A percentile compares a stretch with the other conserved stretches of the same genome.
phyloP scores from a whole-genome alignment of 1,140 invertebrate species.

The Zaprionus ornatus region DNA sequence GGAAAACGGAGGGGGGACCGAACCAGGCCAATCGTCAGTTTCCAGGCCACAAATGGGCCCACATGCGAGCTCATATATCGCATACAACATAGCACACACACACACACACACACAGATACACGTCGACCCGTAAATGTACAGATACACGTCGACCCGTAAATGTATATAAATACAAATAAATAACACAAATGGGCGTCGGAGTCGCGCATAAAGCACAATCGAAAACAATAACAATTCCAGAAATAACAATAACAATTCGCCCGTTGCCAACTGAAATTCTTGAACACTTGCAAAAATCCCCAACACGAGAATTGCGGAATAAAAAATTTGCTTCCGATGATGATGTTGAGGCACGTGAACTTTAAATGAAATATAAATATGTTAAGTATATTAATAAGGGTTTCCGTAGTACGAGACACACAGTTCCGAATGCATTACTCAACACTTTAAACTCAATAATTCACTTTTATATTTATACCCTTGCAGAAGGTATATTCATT shows the following conservation, averaged over 20 bases:
- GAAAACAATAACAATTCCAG: conserved; percentile 56
- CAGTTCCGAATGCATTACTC: background rate
- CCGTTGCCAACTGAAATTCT: conserved; percentile 31
- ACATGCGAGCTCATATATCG: conserved; percentile 21
- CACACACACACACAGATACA: no score
- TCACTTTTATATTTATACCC: no score
- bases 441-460: background rate
- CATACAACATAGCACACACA: conserved; percentile 6
- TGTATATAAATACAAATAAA: conserved; percentile 65
- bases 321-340: conserved; percentile 56
- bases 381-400: background rate
- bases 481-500: no score
- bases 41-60: conserved; percentile 8
- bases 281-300: conserved; percentile 36
- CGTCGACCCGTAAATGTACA: conserved; percentile 44
- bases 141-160: conserved; percentile 35
- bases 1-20: background rate
- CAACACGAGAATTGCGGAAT: conserved; percentile 19
- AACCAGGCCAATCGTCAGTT: conserved; percentile 23
- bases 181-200: conserved; percentile 47
- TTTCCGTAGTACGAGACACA: background rate
- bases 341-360: conserved; percentile 48
- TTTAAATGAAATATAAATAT: conserved; percentile 44
- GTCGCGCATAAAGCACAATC: conserved; percentile 44
- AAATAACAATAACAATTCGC: conserved; percentile 18